phyloP scores from a whole-genome alignment of 2,888 invertebrate genomes.

The Diogma glabrata region DNA sequence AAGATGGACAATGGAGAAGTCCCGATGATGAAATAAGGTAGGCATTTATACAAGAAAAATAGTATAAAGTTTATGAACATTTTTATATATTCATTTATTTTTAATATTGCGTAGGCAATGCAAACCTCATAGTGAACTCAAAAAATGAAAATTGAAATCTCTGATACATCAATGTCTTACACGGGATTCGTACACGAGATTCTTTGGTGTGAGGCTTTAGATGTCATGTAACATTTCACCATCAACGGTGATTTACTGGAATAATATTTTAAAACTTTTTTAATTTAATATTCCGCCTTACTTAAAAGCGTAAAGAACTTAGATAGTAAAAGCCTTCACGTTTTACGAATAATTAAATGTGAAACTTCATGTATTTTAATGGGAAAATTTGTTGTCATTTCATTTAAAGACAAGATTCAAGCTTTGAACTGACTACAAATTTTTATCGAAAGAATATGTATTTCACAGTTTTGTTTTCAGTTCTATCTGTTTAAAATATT shows the following conservation, averaged over 20 bases:
- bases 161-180: constrained; percentile 16
- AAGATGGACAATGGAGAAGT: constrained; percentile 76
- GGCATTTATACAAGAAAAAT: constrained; percentile 21
- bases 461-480: too few relatives aligned
- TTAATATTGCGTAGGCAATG: constrained; percentile 15
- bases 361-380: too few relatives aligned
- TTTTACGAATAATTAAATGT: too few relatives aligned
- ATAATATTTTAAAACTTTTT: too few relatives aligned
- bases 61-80: not conserved
- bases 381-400: too few relatives aligned
- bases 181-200: constrained; percentile 3
- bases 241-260: constrained; percentile 9
- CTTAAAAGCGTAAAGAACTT: too few relatives aligned
- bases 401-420: too few relatives aligned
- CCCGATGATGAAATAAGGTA: constrained; percentile 47
- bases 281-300: too few relatives aligned
- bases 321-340: too few relatives aligned
- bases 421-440: too few relatives aligned
- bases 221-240: constrained; percentile 8
- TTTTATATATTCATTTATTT: constrained; percentile 14
- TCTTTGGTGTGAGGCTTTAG: constrained; percentile 13
- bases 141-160: constrained; percentile 12
- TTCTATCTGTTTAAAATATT: too few relatives aligned
- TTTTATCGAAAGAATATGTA: too few relatives aligned
- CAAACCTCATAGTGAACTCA: constrained; percentile 11